Percentiles rank a stretch among this genome's conserved stretches.
Evolutionary conservation across 2,888 invertebrate genomes (phyloP).

Genomic region (Sinodicranocentrus sp.): DNA sequence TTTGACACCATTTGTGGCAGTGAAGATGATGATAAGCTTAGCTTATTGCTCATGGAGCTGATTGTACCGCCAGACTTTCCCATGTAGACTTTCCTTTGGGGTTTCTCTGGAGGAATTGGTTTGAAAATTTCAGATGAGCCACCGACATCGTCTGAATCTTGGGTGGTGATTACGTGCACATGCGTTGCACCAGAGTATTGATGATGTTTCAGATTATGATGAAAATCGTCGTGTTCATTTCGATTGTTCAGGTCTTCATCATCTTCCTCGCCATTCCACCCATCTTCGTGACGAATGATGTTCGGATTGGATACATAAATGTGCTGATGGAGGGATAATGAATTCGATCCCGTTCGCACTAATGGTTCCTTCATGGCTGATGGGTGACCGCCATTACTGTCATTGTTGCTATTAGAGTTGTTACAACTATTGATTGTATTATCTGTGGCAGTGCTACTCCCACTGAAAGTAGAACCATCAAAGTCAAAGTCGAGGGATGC

Average conservation of each 20-base stretch:
- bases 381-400: conserved; percentile 11
- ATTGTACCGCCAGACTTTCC: conserved; percentile 56
- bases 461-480: conserved; percentile 62
- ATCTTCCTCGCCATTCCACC: conserved; percentile 53
- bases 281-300: conserved; percentile 64
- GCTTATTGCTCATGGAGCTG: conserved; percentile 66
- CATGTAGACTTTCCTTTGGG: conserved; percentile 49
- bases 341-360: conserved; percentile 68
- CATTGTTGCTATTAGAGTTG: neutral
- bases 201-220: conserved; percentile 39
- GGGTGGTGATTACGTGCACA: neutral
- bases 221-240: conserved; percentile 53
- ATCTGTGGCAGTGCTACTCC: conserved; percentile 45
- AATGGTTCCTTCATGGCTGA: conserved; percentile 60
- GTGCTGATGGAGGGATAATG: conserved; percentile 68
- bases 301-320: conserved; percentile 72
- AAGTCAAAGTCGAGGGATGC: conserved; percentile 73
- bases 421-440: conserved; percentile 29
- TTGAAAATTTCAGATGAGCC: conserved; percentile 9
- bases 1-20: conserved; percentile 67
- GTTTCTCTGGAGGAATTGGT: conserved; percentile 63
- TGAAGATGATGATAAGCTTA: conserved; percentile 61
- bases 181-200: conserved; percentile 20
- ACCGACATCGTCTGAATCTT: conserved; percentile 4
- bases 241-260: conserved; percentile 38